Conservation (phyloP, 2,888 invertebrate species). For the Folsomia candida region DNA sequence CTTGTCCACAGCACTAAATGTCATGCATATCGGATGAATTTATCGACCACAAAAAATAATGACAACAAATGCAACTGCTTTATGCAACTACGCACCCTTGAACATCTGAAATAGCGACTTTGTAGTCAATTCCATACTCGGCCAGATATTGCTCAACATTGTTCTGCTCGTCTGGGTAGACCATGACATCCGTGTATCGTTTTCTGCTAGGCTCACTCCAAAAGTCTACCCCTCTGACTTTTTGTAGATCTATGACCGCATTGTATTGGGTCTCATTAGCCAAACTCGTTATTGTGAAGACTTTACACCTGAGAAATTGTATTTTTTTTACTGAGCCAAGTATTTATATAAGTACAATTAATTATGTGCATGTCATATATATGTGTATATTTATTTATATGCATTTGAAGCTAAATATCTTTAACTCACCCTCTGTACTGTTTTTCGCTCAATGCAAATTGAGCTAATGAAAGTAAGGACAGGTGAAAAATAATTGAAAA, state of each 20-base stretch:
- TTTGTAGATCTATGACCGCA: slow-evolving; percentile 38
- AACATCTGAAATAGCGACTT: slow-evolving; percentile 44
- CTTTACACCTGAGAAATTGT: slow-evolving; percentile 47
- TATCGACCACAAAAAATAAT: neutral
- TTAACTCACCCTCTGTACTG: slow-evolving; percentile 39
- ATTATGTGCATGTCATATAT: too few species aligned
- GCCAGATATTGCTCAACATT: slow-evolving; percentile 36
- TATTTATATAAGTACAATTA: too few species aligned
- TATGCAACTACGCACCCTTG: slow-evolving; percentile 41
- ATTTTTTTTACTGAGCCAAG: too few species aligned
- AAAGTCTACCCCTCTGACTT: slow-evolving; percentile 39
- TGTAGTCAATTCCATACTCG: slow-evolving; percentile 35
- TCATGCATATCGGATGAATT: neutral
- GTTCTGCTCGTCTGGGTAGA: slow-evolving; percentile 33
- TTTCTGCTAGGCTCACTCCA: slow-evolving; percentile 45
- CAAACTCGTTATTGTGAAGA: slow-evolving; percentile 39
- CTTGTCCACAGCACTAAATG: slow-evolving; percentile 39
- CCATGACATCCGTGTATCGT: slow-evolving; percentile 46
- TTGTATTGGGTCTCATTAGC: slow-evolving; percentile 42
- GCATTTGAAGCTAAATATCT: slow-evolving; percentile 4
- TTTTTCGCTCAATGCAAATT: slow-evolving; percentile 22
- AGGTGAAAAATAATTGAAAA: neutral
- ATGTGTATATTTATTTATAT: too few species aligned
- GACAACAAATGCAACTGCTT: neutral
- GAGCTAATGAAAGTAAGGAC: neutral